Evolutionary conservation across 2,797 vertebrate species (phyloP).

Genomic region (Poeciliopsis infans): DNA sequence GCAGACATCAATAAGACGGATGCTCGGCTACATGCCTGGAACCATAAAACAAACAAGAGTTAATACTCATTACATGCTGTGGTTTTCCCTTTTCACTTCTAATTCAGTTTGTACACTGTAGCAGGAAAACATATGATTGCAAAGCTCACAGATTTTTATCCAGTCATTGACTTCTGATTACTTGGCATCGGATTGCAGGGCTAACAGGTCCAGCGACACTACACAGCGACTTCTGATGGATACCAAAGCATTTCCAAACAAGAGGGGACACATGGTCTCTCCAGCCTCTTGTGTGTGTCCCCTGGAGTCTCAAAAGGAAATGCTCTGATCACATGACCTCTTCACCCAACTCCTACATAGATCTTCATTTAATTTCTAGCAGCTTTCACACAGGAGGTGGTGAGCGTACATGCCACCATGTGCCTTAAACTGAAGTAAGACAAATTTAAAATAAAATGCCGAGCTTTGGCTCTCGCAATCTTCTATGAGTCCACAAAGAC

Average conservation of each 20-base stretch:
- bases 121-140: not conserved
- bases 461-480: not conserved
- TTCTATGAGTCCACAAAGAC: not conserved
- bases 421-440: not conserved
- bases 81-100: conserved; percentile 13
- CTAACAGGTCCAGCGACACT: not conserved
- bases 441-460: not conserved
- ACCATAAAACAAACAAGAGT: conserved; percentile 16
- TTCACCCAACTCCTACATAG: not conserved
- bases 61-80: conserved; percentile 34
- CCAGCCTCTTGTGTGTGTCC: not conserved
- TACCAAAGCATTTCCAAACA: not conserved
- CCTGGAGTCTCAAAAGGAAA: not conserved
- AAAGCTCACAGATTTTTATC: not conserved
- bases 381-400: not conserved
- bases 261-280: not conserved
- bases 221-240: not conserved
- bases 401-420: not conserved
- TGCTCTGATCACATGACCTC: not conserved
- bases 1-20: conserved; percentile 53
- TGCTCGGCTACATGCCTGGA: conserved; percentile 19
- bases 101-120: not conserved
- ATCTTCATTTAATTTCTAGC: not conserved
- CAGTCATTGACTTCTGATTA: not conserved
- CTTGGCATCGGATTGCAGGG: not conserved